Evolutionary conservation across 2,888 invertebrate genomes (phyloP), one percentile per base, ranked within the genome.

Genomic region (Linnaemya vulpina): DNA sequence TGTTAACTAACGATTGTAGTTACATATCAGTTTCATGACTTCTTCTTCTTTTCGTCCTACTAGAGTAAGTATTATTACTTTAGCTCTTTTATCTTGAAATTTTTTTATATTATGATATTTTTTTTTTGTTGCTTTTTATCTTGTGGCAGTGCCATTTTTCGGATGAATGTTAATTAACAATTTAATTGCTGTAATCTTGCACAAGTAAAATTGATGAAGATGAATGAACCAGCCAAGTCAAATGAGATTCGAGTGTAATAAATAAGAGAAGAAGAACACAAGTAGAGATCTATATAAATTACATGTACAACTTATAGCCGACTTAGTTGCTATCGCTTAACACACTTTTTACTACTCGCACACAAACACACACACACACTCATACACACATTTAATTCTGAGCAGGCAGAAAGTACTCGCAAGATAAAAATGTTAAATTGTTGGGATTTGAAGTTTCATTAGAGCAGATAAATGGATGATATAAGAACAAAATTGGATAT

Each of bases 131-230:
- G 0, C 40, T 58, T 43, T 35, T 71, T 71, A 75, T 78, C 71
- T 75, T 75, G 78, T 82, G 79, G 75, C 82, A 82, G 20, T 78
- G 75, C 65, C 82, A 79, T 80, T 79, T 79, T 80, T 83, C 17
- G 79, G 68, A 83, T 83, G 80, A 80, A 83, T 86, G 86, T 86
- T 86, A 86, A 83, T 86, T 86, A 86, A 86, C 83, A 86, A 83
- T 83, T 80, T 86, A 86, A 83, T 86, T 86, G 83, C 83, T 77
- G 67, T 83, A 83, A 86, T 86, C 83, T 83, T 86, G 25, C 76
- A 74, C 83, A 86, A 86, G 80, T 77, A 43, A 80, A 86, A 86
- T 77, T 83, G 83, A 86, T 86, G 83, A 83, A 86, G 86, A 86
- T 82, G 75, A 85, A 85, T 85, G 82, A 67, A 60, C 51, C 78